Percentiles rank a stretch among this genome's conserved stretches.
Conservation (phyloP, 2,888 invertebrate genomes). For the Adela reaumurella region DNA sequence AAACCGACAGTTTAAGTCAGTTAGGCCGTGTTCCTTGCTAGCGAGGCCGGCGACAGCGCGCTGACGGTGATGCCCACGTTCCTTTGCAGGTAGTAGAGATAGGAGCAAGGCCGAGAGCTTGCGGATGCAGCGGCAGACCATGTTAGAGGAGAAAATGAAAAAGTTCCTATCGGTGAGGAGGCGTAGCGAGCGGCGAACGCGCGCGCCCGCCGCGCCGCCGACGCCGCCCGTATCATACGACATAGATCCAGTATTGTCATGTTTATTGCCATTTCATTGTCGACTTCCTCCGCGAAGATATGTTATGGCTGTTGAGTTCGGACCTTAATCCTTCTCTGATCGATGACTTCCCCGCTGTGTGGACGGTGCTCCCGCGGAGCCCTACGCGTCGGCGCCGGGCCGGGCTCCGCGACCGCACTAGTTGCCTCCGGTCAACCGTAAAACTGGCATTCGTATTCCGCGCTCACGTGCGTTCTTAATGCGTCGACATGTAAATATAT, state of each 20-base stretch:
- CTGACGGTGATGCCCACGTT: conserved; percentile 16
- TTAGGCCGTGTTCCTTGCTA: conserved; percentile 6
- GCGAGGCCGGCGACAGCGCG: conserved; percentile 15
- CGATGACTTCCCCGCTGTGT: background rate
- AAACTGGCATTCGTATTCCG: no score
- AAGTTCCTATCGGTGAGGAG: conserved; percentile 87
- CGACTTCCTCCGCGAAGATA: conserved; percentile 18
- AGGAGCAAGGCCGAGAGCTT: conserved; percentile 61
- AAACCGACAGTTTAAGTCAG: no score
- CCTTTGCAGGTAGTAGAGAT: conserved; percentile 58
- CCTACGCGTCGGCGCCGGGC: background rate
- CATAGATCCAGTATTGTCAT: background rate
- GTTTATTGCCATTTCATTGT: background rate
- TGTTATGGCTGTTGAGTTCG: conserved; percentile 36
- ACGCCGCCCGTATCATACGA: background rate
- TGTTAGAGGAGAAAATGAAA: conserved; percentile 91
- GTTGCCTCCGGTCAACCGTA: no score
- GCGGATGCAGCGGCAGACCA: conserved; percentile 78
- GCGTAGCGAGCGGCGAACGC: conserved; percentile 15
- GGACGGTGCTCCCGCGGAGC: background rate
- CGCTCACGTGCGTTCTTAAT: no score
- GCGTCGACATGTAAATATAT: no score
- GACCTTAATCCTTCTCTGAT: conserved; percentile 6
- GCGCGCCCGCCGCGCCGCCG: background rate
- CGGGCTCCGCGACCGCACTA: no score